A percentile compares a stretch with the other conserved stretches of the same genome.
phyloP scores from a whole-genome alignment of 2,797 vertebrate species.

The Eulemur coronatus region DNA sequence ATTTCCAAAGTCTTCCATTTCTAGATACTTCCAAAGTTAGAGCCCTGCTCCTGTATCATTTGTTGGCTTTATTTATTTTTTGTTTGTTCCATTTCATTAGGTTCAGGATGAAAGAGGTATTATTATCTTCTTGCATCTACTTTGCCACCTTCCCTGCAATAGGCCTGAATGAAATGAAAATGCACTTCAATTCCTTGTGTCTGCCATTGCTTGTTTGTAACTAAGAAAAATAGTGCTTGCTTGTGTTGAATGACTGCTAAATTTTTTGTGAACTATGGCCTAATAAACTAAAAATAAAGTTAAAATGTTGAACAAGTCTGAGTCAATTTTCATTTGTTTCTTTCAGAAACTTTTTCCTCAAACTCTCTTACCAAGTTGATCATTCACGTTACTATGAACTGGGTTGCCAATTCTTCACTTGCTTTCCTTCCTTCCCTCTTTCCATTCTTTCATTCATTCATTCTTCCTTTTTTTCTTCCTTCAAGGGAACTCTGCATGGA shows the following conservation, averaged over 20 bases:
- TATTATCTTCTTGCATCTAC: not conserved
- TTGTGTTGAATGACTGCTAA: not conserved
- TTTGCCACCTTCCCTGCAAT: not conserved
- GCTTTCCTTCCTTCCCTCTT: not conserved
- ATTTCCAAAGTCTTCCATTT: not conserved
- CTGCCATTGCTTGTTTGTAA: not conserved
- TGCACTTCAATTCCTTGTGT: not conserved
- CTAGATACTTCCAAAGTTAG: not conserved
- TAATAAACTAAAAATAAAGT: not conserved
- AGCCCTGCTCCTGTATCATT: not conserved
- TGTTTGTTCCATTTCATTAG: not conserved
- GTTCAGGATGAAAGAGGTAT: not conserved
- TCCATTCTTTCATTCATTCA: not conserved
- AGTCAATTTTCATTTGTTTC: not conserved
- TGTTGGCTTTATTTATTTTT: not conserved
- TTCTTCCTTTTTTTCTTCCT: not conserved
- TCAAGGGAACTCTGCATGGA: not conserved
- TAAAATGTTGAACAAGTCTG: not conserved
- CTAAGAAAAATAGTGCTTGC: not conserved
- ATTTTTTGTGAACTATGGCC: not conserved
- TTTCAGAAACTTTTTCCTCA: not conserved
- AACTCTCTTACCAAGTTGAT: not conserved
- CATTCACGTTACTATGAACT: not conserved
- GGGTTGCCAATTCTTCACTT: not conserved
- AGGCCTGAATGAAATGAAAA: not conserved